Percentiles rank a stretch among this genome's conserved stretches.
Conservation (phyloP, 2,888 invertebrate genomes). For the Orthosia gothica region DNA sequence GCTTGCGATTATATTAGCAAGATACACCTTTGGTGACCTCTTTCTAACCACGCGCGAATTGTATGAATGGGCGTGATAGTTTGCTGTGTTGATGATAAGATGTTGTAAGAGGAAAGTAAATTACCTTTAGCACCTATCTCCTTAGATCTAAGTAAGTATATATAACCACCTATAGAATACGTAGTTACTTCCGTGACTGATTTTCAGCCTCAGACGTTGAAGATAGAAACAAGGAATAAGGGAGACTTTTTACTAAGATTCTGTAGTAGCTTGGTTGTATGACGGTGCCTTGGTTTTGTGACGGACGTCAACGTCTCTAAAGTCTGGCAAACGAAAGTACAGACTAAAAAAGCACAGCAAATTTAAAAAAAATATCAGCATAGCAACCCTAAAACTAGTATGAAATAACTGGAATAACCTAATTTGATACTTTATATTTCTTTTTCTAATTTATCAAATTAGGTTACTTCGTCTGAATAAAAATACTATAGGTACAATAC, state of each 20-base stretch:
- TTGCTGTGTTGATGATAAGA: neutral
- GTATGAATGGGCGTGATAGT: conserved; percentile 30
- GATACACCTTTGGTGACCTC: conserved; percentile 43
- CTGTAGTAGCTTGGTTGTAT: neutral
- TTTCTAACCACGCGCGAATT: conserved; percentile 28
- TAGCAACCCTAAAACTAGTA: no score
- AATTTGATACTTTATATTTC: no score
- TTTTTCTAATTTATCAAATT: no score
- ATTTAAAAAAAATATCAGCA: no score
- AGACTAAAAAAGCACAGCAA: no score
- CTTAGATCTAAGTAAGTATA: neutral
- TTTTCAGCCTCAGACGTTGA: neutral
- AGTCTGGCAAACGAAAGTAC: no score
- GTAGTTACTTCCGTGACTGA: neutral
- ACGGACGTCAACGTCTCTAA: neutral
- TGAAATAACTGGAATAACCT: no score
- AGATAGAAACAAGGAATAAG: neutral
- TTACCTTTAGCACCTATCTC: conserved; percentile 3
- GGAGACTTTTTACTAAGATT: neutral
- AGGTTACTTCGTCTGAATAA: no score
- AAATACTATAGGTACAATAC: no score
- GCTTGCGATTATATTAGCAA: conserved; percentile 12
- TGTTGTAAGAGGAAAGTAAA: neutral
- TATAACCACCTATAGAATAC: neutral
- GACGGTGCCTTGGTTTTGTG: neutral